phyloP scores from a whole-genome alignment of 2,888 invertebrate species.

The Tanypteryx hageni region DNA sequence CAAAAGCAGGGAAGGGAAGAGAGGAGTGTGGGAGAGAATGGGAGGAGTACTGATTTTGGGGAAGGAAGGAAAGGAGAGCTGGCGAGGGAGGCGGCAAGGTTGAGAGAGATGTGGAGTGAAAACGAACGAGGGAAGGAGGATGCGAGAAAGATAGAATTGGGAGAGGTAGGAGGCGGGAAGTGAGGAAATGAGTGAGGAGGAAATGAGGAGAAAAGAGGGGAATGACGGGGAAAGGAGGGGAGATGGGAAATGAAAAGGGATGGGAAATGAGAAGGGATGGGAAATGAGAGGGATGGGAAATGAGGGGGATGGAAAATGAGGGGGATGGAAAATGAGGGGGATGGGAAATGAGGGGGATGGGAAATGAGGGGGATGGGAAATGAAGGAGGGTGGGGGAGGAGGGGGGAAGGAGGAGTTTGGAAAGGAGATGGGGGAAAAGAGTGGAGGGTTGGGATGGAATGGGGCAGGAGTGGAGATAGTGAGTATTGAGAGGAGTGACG shows the following conservation, averaged over 20 bases:
- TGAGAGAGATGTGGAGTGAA: background rate
- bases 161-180: background rate
- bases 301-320: background rate
- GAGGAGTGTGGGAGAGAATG: background rate
- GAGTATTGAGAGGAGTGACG: background rate
- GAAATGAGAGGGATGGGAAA: background rate
- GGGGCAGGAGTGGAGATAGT: background rate
- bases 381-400: background rate
- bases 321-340: background rate
- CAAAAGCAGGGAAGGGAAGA: background rate
- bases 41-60: background rate
- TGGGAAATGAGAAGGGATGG: background rate
- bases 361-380: background rate
- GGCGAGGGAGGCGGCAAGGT: background rate
- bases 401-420: background rate
- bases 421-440: background rate
- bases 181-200: background rate
- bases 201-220: background rate
- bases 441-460: background rate
- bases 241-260: background rate
- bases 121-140: background rate
- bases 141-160: background rate
- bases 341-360: background rate
- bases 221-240: background rate
- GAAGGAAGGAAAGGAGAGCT: background rate